A percentile compares a stretch with the other conserved stretches of the same genome.
These are phyloP conservation scores for Patella caerulea DNA, from an alignment of 2,888 invertebrate species.

Conservation along the genomic window DNA sequence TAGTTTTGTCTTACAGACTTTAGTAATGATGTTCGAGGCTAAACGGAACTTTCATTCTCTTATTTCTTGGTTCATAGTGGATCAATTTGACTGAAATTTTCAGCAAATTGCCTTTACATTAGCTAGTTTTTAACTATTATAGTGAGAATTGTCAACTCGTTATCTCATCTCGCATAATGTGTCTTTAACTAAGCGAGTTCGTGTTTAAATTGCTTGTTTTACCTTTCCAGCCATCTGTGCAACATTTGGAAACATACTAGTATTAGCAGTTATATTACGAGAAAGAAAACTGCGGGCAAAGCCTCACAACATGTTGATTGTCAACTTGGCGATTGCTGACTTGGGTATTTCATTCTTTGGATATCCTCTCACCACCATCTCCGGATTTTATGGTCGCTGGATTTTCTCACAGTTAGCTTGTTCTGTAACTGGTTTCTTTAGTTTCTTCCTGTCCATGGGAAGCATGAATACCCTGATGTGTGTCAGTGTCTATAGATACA, in stretches of 20 bases:
- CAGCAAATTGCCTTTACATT: no score
- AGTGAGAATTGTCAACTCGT: no score
- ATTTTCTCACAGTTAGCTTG: constrained; percentile 42
- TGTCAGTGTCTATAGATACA: constrained; percentile 42
- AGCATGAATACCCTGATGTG: constrained; percentile 41
- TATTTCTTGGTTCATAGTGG: no score
- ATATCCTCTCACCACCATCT: constrained; percentile 29
- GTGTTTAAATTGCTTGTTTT: background rate
- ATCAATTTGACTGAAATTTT: no score
- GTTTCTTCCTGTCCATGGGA: constrained; percentile 38
- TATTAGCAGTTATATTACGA: background rate
- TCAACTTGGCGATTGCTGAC: constrained; percentile 23
- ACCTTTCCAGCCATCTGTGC: background rate
- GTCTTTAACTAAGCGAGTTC: background rate
- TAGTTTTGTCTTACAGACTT: no score
- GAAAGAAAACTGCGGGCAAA: constrained; percentile 6
- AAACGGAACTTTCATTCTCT: no score
- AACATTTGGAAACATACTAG: constrained; percentile 14
- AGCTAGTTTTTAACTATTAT: no score
- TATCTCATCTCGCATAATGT: background rate
- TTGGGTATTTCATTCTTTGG: constrained; percentile 21
- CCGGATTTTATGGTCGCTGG: constrained; percentile 38
- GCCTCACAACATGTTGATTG: constrained; percentile 14
- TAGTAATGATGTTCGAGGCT: no score
- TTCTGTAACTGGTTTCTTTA: constrained; percentile 36